Evolutionary conservation across 1,140 invertebrate species (phyloP), one percentile per base, ranked within the genome.

Genomic region (Himalopsyche phryganea): DNA sequence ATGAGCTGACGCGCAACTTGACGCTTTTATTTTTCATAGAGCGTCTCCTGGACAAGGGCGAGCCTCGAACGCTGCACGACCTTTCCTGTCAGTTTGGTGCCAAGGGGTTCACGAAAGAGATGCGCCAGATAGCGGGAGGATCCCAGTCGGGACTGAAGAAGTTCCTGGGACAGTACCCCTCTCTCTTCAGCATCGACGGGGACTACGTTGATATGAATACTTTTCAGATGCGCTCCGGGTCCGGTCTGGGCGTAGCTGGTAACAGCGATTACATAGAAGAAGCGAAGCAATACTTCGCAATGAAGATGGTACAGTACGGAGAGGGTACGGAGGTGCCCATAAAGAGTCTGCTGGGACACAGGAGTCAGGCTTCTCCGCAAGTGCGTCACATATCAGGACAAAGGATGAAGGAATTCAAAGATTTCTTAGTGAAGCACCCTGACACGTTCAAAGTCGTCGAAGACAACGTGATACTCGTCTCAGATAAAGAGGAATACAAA

Each of bases 21-120:
- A 97, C 95, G 54, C 80, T 98, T 58, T 82, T 98, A 66, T 98
- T 98, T 77, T 97, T 97, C 76, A 87, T 97, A 67, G 95, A 98
- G 77, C 87, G 92, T 69, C 80, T 98, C 50, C 83, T 97, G 81
- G 93, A 96, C 72, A 96, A 95, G 78, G 89, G 90, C 58, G 92
- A 92, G 72, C 91, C 92, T 53, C 84, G 95, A 69, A 96, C 94
- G 41, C 80, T 98, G 61, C 95, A 98, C 75, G 95, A 98, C 79
- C 82, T 98, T 54, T 94, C 91, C 69, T 98, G 95, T 78, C 93
- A 96, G 76, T 96, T 96, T 76, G 93, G 94, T 67, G 92, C 92
- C 56, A 95, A 94, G 77, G 92, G 92, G 48, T 96, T 96, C 71
- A 94, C 92, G 2, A 94, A 94, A 80, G 92, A 96, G 79, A 94